phyloP scores from a whole-genome alignment of 1,140 invertebrate genomes.

The Globodera rostochiensis region DNA sequence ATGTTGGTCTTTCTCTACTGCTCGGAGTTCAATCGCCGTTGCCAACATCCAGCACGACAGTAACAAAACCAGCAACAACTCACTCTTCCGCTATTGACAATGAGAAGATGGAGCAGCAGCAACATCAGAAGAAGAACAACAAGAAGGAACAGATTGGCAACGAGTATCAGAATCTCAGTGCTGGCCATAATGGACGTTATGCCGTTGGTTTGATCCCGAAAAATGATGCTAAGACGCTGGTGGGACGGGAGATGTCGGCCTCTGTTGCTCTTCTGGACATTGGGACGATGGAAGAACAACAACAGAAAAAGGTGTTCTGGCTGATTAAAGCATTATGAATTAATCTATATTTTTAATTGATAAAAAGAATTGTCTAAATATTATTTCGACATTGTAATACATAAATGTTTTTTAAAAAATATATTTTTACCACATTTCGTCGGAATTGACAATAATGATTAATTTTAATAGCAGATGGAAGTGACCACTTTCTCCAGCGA shows the following conservation, averaged over 20 bases:
- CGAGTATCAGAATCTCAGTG: neutral
- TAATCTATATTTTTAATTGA: too few species aligned
- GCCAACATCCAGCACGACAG: too few species aligned
- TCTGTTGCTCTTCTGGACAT: neutral
- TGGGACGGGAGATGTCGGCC: neutral
- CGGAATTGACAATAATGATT: too few species aligned
- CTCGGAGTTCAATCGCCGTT: too few species aligned
- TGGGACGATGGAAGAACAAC: neutral
- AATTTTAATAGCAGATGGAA: slow-evolving; percentile 12
- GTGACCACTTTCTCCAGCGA: slow-evolving; percentile 32
- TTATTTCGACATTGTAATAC: too few species aligned
- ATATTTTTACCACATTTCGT: too few species aligned
- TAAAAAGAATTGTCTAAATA: too few species aligned
- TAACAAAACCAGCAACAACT: too few species aligned
- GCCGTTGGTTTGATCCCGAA: neutral
- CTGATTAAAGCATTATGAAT: neutral
- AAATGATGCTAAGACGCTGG: neutral
- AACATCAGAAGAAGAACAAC: slow-evolving; percentile 8
- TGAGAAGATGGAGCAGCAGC: neutral
- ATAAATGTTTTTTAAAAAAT: too few species aligned
- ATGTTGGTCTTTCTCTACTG: too few species aligned
- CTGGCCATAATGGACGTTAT: neutral
- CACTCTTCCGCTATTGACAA: too few species aligned
- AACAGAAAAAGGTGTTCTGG: neutral
- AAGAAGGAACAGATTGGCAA: neutral